A percentile compares a stretch with the other conserved stretches of the same genome.
These are phyloP conservation scores for Heliothis peltigera DNA, from an alignment of 2,888 invertebrate species.

Conservation along the genomic window DNA sequence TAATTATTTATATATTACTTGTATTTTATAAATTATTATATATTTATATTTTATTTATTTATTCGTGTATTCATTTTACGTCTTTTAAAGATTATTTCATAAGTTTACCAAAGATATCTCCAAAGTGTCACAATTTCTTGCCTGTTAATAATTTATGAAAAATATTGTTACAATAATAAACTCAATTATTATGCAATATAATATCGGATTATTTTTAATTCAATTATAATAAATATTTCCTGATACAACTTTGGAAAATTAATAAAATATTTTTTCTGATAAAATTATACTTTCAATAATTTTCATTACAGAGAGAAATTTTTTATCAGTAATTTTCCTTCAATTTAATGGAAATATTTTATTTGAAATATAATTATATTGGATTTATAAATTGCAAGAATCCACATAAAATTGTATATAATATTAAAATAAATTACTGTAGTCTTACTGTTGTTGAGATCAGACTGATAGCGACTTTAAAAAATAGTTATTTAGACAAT, in stretches of 20 bases:
- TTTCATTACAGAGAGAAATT: not conserved
- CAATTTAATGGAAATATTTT: too few relatives aligned
- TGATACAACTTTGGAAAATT: not conserved
- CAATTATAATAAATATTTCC: not conserved
- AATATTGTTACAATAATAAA: too few relatives aligned
- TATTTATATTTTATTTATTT: not conserved
- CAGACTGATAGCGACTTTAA: conserved; percentile 85
- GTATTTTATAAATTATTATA: too few relatives aligned
- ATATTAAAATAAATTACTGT: conserved; percentile 58
- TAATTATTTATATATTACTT: too few relatives aligned
- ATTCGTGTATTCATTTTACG: conserved; percentile 39
- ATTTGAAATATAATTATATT: not conserved
- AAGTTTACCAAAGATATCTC: conserved; percentile 34
- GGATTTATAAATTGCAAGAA: conserved; percentile 6
- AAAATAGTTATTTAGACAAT: conserved; percentile 58
- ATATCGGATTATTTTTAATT: not conserved
- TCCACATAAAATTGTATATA: conserved; percentile 52
- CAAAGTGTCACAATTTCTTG: conserved; percentile 13
- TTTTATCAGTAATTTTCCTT: not conserved
- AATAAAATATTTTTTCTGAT: not conserved
- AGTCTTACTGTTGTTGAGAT: conserved; percentile 77
- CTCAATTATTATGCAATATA: not conserved
- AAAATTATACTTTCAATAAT: not conserved
- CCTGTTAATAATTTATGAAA: not conserved
- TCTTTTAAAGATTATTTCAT: conserved; percentile 15